These are phyloP conservation scores for Adela reaumurella DNA, from an alignment of 2,888 invertebrate species.

Conservation along the genomic window DNA sequence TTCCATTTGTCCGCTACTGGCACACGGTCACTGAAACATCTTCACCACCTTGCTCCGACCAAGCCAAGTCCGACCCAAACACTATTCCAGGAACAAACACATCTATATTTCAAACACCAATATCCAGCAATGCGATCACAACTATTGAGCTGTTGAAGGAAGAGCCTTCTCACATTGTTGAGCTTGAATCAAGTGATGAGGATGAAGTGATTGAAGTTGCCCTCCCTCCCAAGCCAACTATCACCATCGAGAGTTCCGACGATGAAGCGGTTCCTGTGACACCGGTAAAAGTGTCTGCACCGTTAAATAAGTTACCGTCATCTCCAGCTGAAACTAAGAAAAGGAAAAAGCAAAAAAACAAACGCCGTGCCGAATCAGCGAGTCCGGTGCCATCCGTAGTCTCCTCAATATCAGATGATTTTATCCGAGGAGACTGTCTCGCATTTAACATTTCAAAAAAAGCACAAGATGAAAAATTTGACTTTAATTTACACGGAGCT, in stretches of 20 bases:
- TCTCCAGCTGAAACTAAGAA: slow-evolving; percentile 11
- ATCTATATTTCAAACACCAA: slow-evolving; percentile 27
- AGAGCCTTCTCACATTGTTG: slow-evolving; percentile 24
- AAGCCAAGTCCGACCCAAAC: too few relatives aligned
- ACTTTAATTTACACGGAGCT: slow-evolving; percentile 46
- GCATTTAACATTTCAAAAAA: slow-evolving; percentile 46
- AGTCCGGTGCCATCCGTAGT: slow-evolving; percentile 48
- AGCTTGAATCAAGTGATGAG: slow-evolving; percentile 41
- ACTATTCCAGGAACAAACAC: not conserved
- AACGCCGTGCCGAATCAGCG: slow-evolving; percentile 24
- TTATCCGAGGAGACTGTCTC: slow-evolving; percentile 46
- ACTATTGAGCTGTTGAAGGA: slow-evolving; percentile 35
- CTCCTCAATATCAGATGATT: slow-evolving; percentile 49
- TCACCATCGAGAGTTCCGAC: slow-evolving; percentile 49
- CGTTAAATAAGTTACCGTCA: slow-evolving; percentile 14
- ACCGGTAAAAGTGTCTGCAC: slow-evolving; percentile 12
- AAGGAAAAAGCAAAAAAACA: slow-evolving; percentile 4
- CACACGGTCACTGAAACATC: not conserved
- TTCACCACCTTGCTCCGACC: not conserved
- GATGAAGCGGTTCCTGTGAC: slow-evolving; percentile 31
- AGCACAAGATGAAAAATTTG: slow-evolving; percentile 36
- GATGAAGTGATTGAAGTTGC: slow-evolving; percentile 47
- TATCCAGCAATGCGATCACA: slow-evolving; percentile 26
- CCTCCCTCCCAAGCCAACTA: slow-evolving; percentile 44
- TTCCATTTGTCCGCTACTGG: not conserved